Percentiles rank a stretch among this genome's conserved stretches.
These are phyloP conservation scores for Parotia lawesii DNA, from an alignment of 2,113 vertebrate genomes.

Conservation along the genomic window DNA sequence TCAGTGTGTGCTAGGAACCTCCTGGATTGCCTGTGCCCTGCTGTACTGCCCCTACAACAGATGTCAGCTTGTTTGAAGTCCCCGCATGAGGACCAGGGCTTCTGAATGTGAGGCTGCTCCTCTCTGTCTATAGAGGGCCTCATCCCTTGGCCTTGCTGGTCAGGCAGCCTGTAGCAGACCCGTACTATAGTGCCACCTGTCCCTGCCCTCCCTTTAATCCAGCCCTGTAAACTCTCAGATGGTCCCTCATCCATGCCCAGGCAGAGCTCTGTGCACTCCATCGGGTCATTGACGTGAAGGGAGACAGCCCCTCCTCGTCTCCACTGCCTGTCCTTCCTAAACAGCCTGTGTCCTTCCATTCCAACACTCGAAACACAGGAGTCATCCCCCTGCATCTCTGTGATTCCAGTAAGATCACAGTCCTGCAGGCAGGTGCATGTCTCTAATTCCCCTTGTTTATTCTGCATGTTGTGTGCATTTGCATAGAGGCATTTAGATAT, in stretches of 20 bases:
- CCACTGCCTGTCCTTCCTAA: neutral
- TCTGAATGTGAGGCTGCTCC: neutral
- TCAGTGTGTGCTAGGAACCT: neutral
- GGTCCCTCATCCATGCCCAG: too few relatives aligned
- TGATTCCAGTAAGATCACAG: neutral
- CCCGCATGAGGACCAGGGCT: neutral
- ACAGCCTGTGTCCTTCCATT: neutral
- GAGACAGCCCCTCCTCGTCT: neutral
- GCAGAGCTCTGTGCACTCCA: neutral
- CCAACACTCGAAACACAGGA: neutral
- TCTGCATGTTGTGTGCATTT: neutral
- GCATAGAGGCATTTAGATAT: neutral
- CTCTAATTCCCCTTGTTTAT: neutral
- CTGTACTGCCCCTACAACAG: neutral
- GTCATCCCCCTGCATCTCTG: neutral
- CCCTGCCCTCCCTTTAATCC: neutral
- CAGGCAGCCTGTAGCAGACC: neutral
- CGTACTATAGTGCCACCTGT: fast-evolving
- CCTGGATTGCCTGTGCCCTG: neutral
- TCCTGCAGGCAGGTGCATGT: neutral
- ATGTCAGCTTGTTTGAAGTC: neutral
- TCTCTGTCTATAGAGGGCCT: neutral
- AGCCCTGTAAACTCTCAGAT: neutral
- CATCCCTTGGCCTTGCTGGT: neutral
- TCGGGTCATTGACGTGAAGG: neutral